Conservation (phyloP, 2,797 vertebrate genomes). For the Muscicapa comitata region DNA sequence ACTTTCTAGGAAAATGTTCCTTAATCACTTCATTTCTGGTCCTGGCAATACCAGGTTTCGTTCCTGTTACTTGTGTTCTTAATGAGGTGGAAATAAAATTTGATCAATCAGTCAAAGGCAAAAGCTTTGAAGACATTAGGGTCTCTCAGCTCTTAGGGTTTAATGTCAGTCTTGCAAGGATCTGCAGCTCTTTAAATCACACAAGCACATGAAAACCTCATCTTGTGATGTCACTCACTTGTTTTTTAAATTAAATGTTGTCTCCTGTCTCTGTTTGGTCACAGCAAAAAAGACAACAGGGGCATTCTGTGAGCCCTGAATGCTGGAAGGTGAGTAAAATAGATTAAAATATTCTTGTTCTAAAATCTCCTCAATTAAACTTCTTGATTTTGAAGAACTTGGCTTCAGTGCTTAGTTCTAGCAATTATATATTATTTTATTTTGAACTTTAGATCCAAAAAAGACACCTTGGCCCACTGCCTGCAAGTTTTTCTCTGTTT, state of each 20-base stretch:
- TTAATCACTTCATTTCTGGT: not conserved
- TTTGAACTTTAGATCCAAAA: not conserved
- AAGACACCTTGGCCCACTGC: not conserved
- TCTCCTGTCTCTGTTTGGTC: not conserved
- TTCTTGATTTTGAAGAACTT: not conserved
- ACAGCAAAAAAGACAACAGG: not conserved
- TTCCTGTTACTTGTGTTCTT: not conserved
- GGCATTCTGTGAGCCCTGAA: not conserved
- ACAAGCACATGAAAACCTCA: not conserved
- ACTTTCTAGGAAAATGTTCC: not conserved
- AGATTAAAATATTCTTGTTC: not conserved
- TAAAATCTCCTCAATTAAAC: not conserved
- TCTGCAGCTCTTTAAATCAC: not conserved
- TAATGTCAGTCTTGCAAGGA: not conserved
- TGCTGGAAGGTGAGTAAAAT: not conserved
- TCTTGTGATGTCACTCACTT: not conserved
- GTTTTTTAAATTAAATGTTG: not conserved
- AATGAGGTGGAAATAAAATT: not conserved
- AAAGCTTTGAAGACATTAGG: not conserved
- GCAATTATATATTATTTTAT: rapidly evolving
- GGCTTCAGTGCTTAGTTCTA: not conserved
- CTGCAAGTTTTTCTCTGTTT: not conserved
- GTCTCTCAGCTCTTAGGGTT: not conserved
- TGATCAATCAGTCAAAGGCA: not conserved
- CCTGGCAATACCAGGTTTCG: not conserved